These are phyloP conservation scores for Enteromius treurensis DNA, from an alignment of 2,797 vertebrate genomes.

Conservation along the genomic window DNA sequence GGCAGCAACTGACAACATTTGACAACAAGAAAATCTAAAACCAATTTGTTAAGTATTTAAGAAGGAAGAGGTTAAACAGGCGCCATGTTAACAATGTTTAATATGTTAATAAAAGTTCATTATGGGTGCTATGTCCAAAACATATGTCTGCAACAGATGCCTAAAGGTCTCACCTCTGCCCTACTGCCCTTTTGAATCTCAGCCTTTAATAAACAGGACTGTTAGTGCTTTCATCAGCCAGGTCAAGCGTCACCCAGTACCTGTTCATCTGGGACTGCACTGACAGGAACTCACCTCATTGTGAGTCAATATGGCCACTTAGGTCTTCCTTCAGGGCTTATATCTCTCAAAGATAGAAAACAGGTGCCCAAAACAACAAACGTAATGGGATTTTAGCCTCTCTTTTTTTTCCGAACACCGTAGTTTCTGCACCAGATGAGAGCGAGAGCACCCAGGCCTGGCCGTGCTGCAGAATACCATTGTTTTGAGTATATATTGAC, in stretches of 20 bases:
- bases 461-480: conserved; percentile 62
- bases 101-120: conserved; percentile 15
- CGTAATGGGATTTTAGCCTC: conserved; percentile 46
- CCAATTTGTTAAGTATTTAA: not conserved
- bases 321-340: conserved; percentile 28
- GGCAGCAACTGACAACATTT: not conserved
- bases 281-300: conserved; percentile 32
- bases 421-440: conserved; percentile 48
- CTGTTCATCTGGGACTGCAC: conserved; percentile 28
- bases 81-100: not conserved
- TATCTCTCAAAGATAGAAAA: conserved; percentile 38
- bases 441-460: conserved; percentile 31
- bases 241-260: conserved; percentile 37
- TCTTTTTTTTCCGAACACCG: conserved; percentile 34
- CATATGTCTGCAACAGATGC: not conserved
- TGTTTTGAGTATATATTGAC: conserved; percentile 72
- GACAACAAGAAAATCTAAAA: not conserved
- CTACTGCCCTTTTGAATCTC: conserved; percentile 43
- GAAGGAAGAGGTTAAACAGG: not conserved
- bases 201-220: conserved; percentile 59
- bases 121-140: conserved; percentile 4
- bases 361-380: conserved; percentile 38
- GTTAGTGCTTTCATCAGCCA: conserved; percentile 40
- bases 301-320: conserved; percentile 37
- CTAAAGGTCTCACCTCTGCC: conserved; percentile 22